A percentile compares a stretch with the other conserved stretches of the same genome.
These are phyloP conservation scores for Cynoglossus semilaevis DNA, from an alignment of 2,113 vertebrate species.

Conservation along the genomic window DNA sequence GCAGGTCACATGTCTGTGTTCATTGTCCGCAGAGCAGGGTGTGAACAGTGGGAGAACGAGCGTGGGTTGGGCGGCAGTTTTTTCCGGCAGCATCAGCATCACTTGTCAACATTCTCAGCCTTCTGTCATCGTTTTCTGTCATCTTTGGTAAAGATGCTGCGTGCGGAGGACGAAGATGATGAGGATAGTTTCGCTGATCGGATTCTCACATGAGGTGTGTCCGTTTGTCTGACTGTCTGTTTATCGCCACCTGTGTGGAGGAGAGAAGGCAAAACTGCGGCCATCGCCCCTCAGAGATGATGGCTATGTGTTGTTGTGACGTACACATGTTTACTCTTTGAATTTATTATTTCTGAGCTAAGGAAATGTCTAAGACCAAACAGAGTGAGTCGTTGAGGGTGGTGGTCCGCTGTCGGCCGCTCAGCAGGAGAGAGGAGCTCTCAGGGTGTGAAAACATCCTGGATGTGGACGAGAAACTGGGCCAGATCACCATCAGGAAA, in stretches of 20 bases:
- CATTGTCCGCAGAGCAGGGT: slow-evolving; percentile 74
- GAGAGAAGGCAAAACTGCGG: background rate
- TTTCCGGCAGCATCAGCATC: slow-evolving; percentile 30
- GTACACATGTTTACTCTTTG: background rate
- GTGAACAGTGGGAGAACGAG: slow-evolving; percentile 49
- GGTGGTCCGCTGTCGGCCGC: slow-evolving; percentile 92
- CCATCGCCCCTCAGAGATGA: slow-evolving; percentile 3
- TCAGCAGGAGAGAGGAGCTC: slow-evolving; percentile 83
- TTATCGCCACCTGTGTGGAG: slow-evolving; percentile 33
- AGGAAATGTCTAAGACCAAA: slow-evolving; percentile 75
- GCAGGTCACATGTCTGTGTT: slow-evolving; percentile 59
- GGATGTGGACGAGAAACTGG: slow-evolving; percentile 86
- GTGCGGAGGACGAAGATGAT: slow-evolving; percentile 13
- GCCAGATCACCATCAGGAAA: slow-evolving; percentile 88
- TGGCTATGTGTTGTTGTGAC: slow-evolving; percentile 1
- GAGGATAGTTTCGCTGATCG: background rate
- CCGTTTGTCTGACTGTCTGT: slow-evolving; percentile 1
- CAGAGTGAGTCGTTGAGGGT: slow-evolving; percentile 87
- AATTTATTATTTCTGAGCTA: background rate
- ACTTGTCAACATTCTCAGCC: background rate
- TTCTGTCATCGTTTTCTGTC: slow-evolving; percentile 8
- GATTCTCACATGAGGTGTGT: slow-evolving; percentile 10
- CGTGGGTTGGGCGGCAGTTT: slow-evolving; percentile 37
- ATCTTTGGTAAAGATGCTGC: slow-evolving; percentile 31
- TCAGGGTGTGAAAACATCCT: slow-evolving; percentile 80